Conservation (phyloP, 2,797 vertebrate species). For the Rhadinocentrus ornatus region DNA sequence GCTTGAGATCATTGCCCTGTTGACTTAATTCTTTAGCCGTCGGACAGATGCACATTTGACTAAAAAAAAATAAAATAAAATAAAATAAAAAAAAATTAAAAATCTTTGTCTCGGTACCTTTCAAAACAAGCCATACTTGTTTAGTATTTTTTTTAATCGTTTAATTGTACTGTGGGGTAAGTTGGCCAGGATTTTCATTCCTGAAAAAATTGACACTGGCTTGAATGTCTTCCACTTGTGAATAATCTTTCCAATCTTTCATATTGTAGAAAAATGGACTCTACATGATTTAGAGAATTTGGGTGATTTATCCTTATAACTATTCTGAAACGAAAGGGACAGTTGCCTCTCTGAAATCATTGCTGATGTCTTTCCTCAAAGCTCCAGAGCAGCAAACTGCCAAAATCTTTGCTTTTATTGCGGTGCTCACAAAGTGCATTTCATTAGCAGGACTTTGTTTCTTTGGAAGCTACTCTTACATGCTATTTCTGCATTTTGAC, state of each 20-base stretch:
- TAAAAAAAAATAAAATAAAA: no score
- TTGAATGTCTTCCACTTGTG: neutral
- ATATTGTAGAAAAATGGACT: neutral
- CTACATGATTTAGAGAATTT: neutral
- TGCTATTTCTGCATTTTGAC: neutral
- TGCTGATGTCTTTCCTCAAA: conserved; percentile 7
- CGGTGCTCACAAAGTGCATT: neutral
- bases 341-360: neutral
- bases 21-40: neutral
- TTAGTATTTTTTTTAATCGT: neutral
- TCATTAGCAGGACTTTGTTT: neutral
- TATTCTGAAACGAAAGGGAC: neutral
- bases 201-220: neutral
- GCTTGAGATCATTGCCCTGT: neutral
- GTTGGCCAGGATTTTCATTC: neutral
- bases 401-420: neutral
- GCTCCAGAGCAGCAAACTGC: neutral
- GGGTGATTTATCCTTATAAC: conserved; percentile 1
- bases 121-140: neutral
- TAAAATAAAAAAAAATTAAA: no score
- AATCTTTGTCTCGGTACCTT: neutral
- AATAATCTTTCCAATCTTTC: neutral
- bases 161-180: neutral
- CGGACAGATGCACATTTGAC: neutral
- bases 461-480: neutral